A percentile compares a stretch with the other conserved stretches of the same genome.
Evolutionary conservation across 2,888 invertebrate genomes (phyloP).

Genomic region (Ormyrus pomaceus): DNA sequence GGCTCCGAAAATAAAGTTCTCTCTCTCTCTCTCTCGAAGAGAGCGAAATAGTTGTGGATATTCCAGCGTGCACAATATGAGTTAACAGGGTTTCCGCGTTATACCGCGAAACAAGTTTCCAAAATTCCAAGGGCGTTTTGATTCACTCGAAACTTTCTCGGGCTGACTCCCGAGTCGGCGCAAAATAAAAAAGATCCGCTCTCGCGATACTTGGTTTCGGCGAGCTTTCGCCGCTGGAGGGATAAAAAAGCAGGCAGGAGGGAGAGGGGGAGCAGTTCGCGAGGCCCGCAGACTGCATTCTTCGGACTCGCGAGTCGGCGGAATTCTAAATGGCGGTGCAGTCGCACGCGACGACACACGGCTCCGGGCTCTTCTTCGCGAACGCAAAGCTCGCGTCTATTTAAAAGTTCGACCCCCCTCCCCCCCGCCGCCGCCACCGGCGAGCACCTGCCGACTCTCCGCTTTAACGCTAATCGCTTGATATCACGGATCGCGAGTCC

Average conservation of each 20-base stretch:
- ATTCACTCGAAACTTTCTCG: constrained; percentile 34
- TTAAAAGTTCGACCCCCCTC: constrained; percentile 47
- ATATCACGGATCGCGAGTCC: constrained; percentile 55
- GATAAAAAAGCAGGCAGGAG: no score
- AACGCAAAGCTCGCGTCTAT: constrained; percentile 32
- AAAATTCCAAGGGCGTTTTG: constrained; percentile 41
- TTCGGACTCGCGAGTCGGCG: neutral
- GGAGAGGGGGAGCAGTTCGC: no score
- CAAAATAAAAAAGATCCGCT: constrained; percentile 19
- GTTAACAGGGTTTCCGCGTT: constrained; percentile 8
- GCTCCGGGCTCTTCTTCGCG: neutral
- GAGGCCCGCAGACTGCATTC: no score
- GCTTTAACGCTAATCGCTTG: constrained; percentile 50
- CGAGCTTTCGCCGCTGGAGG: neutral
- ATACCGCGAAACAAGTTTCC: constrained; percentile 15
- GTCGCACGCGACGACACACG: constrained; percentile 46
- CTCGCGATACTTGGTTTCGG: neutral
- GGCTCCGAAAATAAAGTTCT: constrained; percentile 31
- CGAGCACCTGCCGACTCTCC: neutral
- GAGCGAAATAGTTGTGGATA: constrained; percentile 3
- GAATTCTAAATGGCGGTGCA: constrained; percentile 37
- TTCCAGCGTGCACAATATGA: neutral
- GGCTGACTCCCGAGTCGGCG: neutral
- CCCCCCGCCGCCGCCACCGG: neutral
- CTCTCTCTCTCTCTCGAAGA: neutral